Base-by-base conservation (phyloP, 1,140 invertebrate genomes). In the Apis florea region DNA sequence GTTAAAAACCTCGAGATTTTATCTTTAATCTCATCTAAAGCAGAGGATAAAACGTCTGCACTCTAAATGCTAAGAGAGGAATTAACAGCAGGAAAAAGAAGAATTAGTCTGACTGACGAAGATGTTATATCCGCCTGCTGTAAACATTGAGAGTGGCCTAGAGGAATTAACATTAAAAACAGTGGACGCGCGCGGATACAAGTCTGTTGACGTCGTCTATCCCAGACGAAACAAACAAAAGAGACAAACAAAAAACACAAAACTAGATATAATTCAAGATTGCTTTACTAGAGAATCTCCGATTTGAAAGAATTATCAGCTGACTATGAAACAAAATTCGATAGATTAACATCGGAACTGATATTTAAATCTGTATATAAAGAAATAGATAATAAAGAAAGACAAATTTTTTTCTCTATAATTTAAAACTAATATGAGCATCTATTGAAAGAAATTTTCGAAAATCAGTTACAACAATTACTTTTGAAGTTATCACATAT, bases 231-330 rank as follows among this genome's bases (percentile, higher is more conserved):
- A 73, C 67, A 61, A 70, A 75, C 51, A 5, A 40, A 40, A 40
- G 31, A 40, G 4, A 40, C 31, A 40, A 40, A 40, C 4, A 40
- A 40, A 82, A 83, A 80, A 82, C 61, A 72, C 61, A 72, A 69
- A 85, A 82, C 77, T 80, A 80, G 70, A 74, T 79, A 83, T 82
- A 85, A 83, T 54, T 77, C 26, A 56, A 66, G 69, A 63, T 73
- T 61, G 26, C 77, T 49, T 12, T 10, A 51, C 4, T 24, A 11
- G 49, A 13, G 11, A 3, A 59, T 47, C n/a, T 31, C 49, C 2
- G 6, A n/a, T 24, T 10, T 2, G 2, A 21, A 49, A 58, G 11
- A 64, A 47, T 26, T 24, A 53, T 67, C 61, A 75, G 53, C 79
- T 76, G 79, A 82, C 56, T 9, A 12, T 12, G 19, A 26, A 24